Evolutionary conservation across 2,113 vertebrate genomes (phyloP).

Genomic region (Thymallus thymallus): DNA sequence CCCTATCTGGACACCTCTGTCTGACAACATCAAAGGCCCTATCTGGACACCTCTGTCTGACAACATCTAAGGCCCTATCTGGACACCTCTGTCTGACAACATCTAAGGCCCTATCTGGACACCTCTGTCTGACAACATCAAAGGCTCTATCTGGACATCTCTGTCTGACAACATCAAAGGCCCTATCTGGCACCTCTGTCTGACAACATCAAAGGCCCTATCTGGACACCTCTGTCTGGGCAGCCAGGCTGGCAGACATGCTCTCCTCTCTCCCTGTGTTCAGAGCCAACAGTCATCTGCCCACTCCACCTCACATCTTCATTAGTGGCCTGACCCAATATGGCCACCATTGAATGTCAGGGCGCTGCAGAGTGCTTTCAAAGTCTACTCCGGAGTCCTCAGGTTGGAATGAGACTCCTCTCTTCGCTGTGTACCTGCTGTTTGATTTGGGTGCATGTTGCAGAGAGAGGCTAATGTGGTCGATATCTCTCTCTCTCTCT

Average conservation of each 20-base stretch:
- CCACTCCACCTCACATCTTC: slow-evolving; percentile 56
- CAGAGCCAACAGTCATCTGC: slow-evolving; percentile 45
- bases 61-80: slow-evolving; percentile 61
- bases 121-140: too few species aligned
- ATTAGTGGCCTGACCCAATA: slow-evolving; percentile 57
- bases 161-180: too few species aligned
- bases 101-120: too few species aligned
- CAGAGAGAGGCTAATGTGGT: slow-evolving; percentile 57
- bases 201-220: slow-evolving; percentile 61
- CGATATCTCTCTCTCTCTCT: not conserved
- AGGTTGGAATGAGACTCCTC: slow-evolving; percentile 34
- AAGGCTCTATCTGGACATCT: too few species aligned
- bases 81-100: slow-evolving; percentile 37
- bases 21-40: too few species aligned
- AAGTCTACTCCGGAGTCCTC: slow-evolving; percentile 48
- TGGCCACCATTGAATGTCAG: slow-evolving; percentile 43
- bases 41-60: too few species aligned
- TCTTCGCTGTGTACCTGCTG: slow-evolving; percentile 46
- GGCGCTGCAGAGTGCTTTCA: slow-evolving; percentile 33
- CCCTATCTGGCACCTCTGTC: too few species aligned
- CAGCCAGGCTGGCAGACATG: not conserved
- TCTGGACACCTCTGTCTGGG: slow-evolving; percentile 41
- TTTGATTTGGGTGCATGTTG: slow-evolving; percentile 67
- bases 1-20: slow-evolving; percentile 47
- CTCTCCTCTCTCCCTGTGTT: slow-evolving; percentile 38